Percentiles rank a stretch among this genome's conserved stretches.
These are phyloP conservation scores for Ecliptopera silaceata DNA, from an alignment of 2,888 invertebrate genomes.

Conservation along the genomic window DNA sequence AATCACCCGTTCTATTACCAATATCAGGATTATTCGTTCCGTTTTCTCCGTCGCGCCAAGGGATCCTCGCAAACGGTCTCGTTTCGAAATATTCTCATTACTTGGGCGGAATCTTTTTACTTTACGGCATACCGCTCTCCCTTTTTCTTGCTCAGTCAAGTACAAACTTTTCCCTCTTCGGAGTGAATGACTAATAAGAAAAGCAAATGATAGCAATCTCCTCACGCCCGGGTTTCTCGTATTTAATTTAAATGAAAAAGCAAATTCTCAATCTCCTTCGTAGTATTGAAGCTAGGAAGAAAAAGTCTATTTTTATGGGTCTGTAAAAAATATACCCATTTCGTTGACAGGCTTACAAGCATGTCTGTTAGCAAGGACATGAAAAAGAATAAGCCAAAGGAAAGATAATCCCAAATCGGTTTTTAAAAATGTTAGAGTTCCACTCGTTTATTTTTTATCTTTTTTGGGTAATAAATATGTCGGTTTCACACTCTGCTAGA, in stretches of 20 bases:
- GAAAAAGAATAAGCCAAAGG: constrained; percentile 46
- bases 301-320: constrained; percentile 32
- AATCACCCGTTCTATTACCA: constrained; percentile 49
- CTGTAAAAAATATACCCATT: constrained; percentile 43
- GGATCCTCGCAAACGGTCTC: constrained; percentile 56
- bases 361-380: constrained; percentile 57
- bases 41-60: constrained; percentile 51
- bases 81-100: constrained; percentile 73
- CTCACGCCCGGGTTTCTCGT: constrained; percentile 50
- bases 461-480: constrained; percentile 71
- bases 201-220: constrained; percentile 69
- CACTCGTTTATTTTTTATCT: constrained; percentile 63
- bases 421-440: constrained; percentile 63
- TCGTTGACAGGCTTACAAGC: constrained; percentile 58
- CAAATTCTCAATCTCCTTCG: constrained; percentile 26
- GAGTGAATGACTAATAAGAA: constrained; percentile 72
- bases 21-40: constrained; percentile 57
- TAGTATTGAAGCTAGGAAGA: constrained; percentile 17
- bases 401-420: constrained; percentile 51
- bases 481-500: constrained; percentile 61
- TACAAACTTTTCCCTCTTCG: constrained; percentile 62
- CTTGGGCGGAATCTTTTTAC: constrained; percentile 67
- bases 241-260: constrained; percentile 65
- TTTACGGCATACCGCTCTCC: constrained; percentile 60
- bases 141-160: constrained; percentile 65